phyloP scores from a whole-genome alignment of 2,888 invertebrate genomes.

The Troides helena region DNA sequence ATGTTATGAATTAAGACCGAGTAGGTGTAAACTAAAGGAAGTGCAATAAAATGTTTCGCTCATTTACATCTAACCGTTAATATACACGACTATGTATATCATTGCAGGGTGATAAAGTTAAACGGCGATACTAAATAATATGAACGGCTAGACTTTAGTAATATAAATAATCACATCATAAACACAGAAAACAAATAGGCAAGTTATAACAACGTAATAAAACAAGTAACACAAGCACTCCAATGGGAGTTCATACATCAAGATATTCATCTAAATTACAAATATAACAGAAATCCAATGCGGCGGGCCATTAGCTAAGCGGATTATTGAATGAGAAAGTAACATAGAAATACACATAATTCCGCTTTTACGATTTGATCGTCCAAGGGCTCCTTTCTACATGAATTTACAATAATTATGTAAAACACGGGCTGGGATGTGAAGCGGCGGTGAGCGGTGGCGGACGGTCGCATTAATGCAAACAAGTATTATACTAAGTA shows the following conservation, averaged over 20 bases:
- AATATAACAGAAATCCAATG: conserved; percentile 27
- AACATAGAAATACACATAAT: conserved; percentile 37
- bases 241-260: background rate
- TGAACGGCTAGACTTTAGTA: too few species aligned
- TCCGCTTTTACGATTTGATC: conserved; percentile 46
- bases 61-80: too few species aligned
- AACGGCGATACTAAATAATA: too few species aligned
- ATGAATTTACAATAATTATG: conserved; percentile 59
- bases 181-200: background rate
- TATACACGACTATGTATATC: too few species aligned
- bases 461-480: conserved; percentile 25
- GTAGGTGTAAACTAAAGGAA: too few species aligned
- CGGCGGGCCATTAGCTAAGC: conserved; percentile 12
- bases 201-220: background rate
- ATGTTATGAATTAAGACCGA: too few species aligned
- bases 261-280: conserved; percentile 12
- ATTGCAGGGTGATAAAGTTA: too few species aligned
- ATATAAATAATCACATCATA: too few species aligned
- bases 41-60: too few species aligned
- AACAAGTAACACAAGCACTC: conserved; percentile 1
- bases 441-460: conserved; percentile 10
- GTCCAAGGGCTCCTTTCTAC: conserved; percentile 47
- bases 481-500: conserved; percentile 28
- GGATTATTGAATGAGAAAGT: conserved; percentile 44
- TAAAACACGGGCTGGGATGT: conserved; percentile 39